Evolutionary conservation across 92 coral and sea anemone genomes (phyloP).

Genomic region (Plumapathes pennacea): DNA sequence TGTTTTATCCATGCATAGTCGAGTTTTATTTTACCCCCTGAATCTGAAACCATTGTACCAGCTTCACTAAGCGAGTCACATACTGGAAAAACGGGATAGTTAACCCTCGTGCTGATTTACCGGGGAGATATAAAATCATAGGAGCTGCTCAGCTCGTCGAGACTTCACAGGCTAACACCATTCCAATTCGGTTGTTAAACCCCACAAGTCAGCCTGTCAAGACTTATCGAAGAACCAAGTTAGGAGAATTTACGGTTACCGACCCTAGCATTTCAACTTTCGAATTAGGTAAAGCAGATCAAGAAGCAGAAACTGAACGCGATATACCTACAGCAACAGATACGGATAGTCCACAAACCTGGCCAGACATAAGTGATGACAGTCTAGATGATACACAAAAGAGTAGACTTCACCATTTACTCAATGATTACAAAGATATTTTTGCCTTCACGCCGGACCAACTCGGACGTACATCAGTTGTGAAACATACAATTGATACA

Average conservation of each 20-base stretch:
- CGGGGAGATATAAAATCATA: constrained; percentile 14
- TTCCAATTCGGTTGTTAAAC: not conserved
- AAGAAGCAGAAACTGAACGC: no score
- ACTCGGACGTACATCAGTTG: constrained; percentile 41
- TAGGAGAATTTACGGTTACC: no score
- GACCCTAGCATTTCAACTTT: not conserved
- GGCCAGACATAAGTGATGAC: no score
- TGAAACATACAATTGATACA: constrained; percentile 38
- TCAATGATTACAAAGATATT: constrained; percentile 24
- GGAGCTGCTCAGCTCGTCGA: constrained; percentile 15
- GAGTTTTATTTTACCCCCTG: constrained; percentile 7
- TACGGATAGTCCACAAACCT: no score
- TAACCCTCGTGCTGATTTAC: constrained; percentile 1
- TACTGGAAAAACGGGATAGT: not conserved
- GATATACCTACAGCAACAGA: no score
- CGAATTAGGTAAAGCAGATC: not conserved
- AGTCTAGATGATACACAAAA: not conserved
- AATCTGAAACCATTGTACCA: constrained; percentile 13
- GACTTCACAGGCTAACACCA: not conserved
- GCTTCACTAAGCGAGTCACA: constrained; percentile 1
- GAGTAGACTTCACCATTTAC: not conserved
- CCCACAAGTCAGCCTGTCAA: not conserved
- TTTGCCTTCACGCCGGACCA: constrained; percentile 14
- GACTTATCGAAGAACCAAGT: no score
- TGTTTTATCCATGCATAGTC: constrained; percentile 11